A percentile compares a stretch with the other conserved stretches of the same genome.
These are phyloP conservation scores for Cyrtorhinus lividipennis DNA, from an alignment of 1,140 invertebrate genomes.

Conservation along the genomic window DNA sequence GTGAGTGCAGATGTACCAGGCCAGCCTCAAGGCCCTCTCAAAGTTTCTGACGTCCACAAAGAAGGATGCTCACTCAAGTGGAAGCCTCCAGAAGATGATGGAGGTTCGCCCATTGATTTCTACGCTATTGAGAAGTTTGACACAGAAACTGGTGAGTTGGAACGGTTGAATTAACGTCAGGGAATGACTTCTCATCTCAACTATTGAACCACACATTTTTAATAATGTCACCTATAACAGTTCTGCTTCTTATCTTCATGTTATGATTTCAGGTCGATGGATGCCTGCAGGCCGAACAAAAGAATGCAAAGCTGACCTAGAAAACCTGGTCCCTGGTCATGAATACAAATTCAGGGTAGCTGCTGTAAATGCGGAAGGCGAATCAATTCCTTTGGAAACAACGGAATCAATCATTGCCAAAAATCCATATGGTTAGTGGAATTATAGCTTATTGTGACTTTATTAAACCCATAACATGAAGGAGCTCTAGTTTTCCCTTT, in stretches of 20 bases:
- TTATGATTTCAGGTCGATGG: conserved; percentile 45
- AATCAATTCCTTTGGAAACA: conserved; percentile 80
- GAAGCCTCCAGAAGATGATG: conserved; percentile 84
- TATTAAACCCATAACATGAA: neutral
- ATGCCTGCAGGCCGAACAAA: conserved; percentile 60
- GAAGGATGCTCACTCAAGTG: conserved; percentile 88
- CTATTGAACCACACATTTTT: too few relatives aligned
- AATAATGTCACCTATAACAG: too few relatives aligned
- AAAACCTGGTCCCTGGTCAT: conserved; percentile 74
- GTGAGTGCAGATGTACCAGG: conserved; percentile 72
- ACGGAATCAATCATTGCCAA: conserved; percentile 85
- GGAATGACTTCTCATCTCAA: too few relatives aligned
- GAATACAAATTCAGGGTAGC: conserved; percentile 95
- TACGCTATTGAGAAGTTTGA: conserved; percentile 88
- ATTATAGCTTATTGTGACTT: too few relatives aligned
- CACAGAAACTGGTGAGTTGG: conserved; percentile 48
- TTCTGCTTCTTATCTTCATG: too few relatives aligned
- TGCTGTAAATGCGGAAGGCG: conserved; percentile 89
- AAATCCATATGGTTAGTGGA: conserved; percentile 91
- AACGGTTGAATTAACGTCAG: too few relatives aligned
- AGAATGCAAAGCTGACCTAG: conserved; percentile 69
- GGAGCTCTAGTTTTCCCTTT: neutral
- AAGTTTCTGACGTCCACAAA: conserved; percentile 79
- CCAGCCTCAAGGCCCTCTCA: conserved; percentile 81
- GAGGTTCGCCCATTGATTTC: conserved; percentile 77